phyloP scores from a whole-genome alignment of 2,113 vertebrate genomes.

The Dryoscopus gambensis region DNA sequence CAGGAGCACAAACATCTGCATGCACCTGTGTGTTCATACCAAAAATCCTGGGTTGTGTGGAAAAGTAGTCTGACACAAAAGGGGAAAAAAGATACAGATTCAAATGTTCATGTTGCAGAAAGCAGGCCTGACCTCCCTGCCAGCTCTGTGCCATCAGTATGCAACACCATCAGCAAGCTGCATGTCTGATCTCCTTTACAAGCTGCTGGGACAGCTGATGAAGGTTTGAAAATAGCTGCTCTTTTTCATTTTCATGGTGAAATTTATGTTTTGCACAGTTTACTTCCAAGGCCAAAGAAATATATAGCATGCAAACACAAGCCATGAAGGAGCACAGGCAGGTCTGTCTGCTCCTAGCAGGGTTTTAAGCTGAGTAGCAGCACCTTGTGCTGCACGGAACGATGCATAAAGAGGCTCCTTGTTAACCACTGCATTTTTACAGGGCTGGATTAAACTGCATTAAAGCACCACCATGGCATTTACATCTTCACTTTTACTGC shows the following conservation, averaged over 20 bases:
- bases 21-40: background rate
- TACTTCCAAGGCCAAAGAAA: background rate
- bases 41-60: background rate
- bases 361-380: background rate
- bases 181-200: background rate
- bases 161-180: background rate
- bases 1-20: accelerated
- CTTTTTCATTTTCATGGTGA: background rate
- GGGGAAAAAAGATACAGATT: accelerated
- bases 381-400: background rate
- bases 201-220: background rate
- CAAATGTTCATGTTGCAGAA: background rate
- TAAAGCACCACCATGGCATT: background rate
- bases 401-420: background rate
- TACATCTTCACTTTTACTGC: background rate
- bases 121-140: background rate
- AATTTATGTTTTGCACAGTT: background rate
- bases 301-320: background rate
- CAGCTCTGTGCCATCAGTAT: background rate
- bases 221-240: background rate
- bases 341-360: background rate
- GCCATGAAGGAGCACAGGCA: background rate
- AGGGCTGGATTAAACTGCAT: background rate
- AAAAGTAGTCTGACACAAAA: background rate
- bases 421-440: background rate